Conservation (phyloP, 2,113 vertebrate species). For the Psittacara wagleri region DNA sequence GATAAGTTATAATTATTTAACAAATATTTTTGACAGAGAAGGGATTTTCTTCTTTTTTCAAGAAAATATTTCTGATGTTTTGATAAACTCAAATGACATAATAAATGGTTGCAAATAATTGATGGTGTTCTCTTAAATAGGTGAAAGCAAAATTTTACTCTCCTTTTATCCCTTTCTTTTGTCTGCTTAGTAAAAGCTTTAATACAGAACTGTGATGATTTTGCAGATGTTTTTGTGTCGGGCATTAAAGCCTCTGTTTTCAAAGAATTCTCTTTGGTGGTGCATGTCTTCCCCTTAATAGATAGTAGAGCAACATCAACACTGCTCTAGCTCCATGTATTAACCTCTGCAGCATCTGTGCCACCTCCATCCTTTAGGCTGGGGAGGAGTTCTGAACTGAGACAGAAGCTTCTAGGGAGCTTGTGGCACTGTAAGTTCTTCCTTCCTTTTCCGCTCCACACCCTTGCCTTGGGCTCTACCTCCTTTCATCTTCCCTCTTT, state of each 20-base stretch:
- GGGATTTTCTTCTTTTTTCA: background rate
- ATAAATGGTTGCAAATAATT: background rate
- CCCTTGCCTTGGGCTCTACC: background rate
- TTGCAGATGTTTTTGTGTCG: background rate
- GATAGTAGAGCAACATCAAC: background rate
- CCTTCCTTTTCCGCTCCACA: background rate
- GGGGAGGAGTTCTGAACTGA: background rate
- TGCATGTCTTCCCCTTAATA: background rate
- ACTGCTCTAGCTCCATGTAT: accelerated
- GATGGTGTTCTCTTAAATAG: background rate
- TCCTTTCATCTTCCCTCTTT: background rate
- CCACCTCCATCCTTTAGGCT: background rate
- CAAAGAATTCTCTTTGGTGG: background rate
- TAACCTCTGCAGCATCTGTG: background rate
- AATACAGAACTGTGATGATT: background rate
- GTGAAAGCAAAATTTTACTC: background rate
- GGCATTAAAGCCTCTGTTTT: background rate
- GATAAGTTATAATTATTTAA: background rate
- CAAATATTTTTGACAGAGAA: background rate
- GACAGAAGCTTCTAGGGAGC: background rate
- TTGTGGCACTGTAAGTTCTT: background rate
- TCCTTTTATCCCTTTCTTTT: background rate
- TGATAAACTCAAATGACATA: background rate
- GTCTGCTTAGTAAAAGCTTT: background rate
- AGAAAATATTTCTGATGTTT: background rate